phyloP scores from a whole-genome alignment of 92 coral and sea anemone genomes.

The Actinernus sp. region DNA sequence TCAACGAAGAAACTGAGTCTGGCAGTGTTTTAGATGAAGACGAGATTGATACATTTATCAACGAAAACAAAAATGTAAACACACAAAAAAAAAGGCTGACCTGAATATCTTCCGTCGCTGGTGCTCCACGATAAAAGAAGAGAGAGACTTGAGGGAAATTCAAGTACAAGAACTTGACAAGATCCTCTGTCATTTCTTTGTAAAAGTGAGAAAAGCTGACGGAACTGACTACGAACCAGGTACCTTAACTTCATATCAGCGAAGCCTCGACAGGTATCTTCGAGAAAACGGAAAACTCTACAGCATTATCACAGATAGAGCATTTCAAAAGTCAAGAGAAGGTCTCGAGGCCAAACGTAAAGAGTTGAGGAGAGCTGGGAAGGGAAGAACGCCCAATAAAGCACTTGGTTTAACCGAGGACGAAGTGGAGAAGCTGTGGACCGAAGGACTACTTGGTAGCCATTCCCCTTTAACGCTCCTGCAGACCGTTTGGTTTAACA shows the following conservation, averaged over 20 bases:
- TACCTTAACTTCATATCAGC: conserved; percentile 19
- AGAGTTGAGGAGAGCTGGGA: conserved; percentile 28
- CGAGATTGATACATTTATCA: conserved; percentile 2
- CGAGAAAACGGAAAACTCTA: conserved; percentile 17
- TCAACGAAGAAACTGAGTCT: background rate
- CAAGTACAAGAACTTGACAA: conserved; percentile 22
- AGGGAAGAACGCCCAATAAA: conserved; percentile 31
- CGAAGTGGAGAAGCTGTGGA: conserved; percentile 28
- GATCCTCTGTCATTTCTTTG: conserved; percentile 29
- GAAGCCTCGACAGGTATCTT: conserved; percentile 34
- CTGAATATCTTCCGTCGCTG: conserved; percentile 13
- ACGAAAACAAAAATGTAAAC: conserved; percentile 10
- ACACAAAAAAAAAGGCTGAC: conserved; percentile 18
- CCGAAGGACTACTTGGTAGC: too few species aligned
- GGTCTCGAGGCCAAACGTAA: conserved; percentile 30
- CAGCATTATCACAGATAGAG: conserved; percentile 27
- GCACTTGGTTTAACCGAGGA: conserved; percentile 6
- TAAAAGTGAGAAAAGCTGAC: conserved; percentile 13
- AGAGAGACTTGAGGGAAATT: conserved; percentile 18
- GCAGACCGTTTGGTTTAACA: too few species aligned
- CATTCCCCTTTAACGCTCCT: too few species aligned
- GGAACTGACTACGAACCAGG: conserved; percentile 47
- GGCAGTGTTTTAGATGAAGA: background rate
- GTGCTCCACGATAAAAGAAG: conserved; percentile 9
- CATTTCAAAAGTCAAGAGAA: conserved; percentile 28